Percentiles rank a stretch among this genome's conserved stretches.
Evolutionary conservation across 2,113 vertebrate genomes (phyloP).

Genomic region (Mirza zaza): DNA sequence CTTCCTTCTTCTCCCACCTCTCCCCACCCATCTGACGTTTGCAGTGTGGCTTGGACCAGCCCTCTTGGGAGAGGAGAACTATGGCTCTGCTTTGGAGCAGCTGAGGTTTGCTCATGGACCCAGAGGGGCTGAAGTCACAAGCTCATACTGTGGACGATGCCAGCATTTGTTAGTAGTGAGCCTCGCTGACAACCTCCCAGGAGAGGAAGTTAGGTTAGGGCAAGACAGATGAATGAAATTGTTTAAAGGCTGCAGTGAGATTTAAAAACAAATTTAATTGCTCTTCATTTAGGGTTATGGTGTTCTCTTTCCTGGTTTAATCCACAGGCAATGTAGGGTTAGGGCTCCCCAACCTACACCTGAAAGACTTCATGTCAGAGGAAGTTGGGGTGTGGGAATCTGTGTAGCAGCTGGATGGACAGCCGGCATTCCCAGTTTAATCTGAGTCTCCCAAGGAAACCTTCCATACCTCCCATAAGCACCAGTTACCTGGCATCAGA

Average conservation of each 20-base stretch:
- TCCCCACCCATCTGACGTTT: background rate
- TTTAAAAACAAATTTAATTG: background rate
- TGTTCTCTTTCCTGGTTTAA: background rate
- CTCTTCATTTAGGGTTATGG: background rate
- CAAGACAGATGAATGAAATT: background rate
- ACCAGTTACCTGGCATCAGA: background rate
- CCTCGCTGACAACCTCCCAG: background rate
- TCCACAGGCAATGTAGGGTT: background rate
- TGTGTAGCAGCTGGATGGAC: background rate
- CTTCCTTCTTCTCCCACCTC: background rate
- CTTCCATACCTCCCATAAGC: background rate
- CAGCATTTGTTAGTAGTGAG: slow-evolving; percentile 40
- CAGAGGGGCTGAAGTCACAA: background rate
- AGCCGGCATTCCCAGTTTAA: background rate
- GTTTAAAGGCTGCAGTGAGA: background rate
- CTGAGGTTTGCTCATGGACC: background rate
- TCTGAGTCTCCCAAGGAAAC: background rate
- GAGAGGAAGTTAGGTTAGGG: slow-evolving; percentile 13
- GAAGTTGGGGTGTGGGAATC: background rate
- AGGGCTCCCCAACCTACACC: background rate
- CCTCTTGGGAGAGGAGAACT: background rate
- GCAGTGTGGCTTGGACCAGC: background rate
- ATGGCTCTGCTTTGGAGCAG: background rate
- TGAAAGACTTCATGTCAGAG: background rate
- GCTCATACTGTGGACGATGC: background rate